A percentile compares a stretch with the other conserved stretches of the same genome.
Evolutionary conservation across 2,797 vertebrate species (phyloP).

Genomic region (Danio kyathit): DNA sequence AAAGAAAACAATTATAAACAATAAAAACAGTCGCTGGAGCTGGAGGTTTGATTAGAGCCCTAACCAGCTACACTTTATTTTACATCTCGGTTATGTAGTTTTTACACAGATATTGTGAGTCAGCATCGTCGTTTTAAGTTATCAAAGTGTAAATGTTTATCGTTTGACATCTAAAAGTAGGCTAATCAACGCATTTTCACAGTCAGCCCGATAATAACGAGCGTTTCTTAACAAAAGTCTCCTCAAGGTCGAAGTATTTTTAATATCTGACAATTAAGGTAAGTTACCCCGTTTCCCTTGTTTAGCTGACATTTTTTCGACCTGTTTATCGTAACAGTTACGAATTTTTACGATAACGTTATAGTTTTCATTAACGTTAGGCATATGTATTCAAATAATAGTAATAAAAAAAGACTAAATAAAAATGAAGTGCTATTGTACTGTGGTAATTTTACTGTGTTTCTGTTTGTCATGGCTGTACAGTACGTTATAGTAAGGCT

Average conservation of each 20-base stretch:
- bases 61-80: background rate
- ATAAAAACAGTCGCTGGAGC: constrained; percentile 54
- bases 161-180: background rate
- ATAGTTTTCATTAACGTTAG: background rate
- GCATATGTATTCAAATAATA: no score
- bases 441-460: background rate
- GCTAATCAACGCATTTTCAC: background rate
- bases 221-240: background rate
- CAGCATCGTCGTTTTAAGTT: background rate
- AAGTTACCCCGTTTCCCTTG: background rate
- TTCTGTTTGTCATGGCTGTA: background rate
- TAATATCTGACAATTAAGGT: background rate
- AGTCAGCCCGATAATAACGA: background rate
- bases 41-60: constrained; percentile 28
- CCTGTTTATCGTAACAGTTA: background rate
- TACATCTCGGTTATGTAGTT: background rate
- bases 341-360: background rate
- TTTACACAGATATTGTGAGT: background rate
- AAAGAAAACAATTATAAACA: constrained; percentile 67
- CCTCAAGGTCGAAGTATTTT: background rate
- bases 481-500: background rate
- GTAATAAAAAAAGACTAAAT: no score
- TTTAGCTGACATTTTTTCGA: background rate
- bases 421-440: background rate
- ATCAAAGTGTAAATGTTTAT: background rate